Base-by-base conservation (phyloP, 2,888 invertebrate genomes). In the Dascillus cervinus region DNA sequence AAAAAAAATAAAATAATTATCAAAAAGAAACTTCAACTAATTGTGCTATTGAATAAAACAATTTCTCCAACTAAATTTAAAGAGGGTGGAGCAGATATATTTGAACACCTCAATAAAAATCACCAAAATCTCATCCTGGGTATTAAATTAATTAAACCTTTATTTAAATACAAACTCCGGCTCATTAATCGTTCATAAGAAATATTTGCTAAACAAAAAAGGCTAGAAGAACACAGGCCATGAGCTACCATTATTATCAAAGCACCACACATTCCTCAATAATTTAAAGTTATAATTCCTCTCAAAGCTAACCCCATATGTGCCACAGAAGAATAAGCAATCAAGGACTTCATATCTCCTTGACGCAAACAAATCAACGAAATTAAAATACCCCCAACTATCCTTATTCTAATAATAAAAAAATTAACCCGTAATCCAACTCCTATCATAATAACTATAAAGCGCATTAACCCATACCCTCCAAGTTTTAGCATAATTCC, bases 311-410 rank as follows among this genome's bases (percentile, higher is more conserved):
- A 50, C 4, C 75, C 70, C 64, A 82, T 82, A 69, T 83, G 82
- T 46, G 73, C 71, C 0, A 82, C 75, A 19, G 82, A 82, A 45
- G 79, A 81, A 69, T 81, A 81, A 59, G 82, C 82, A 71, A 82
- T 76, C 67, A 82, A 71, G 43, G 75, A 68, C 50, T 82, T 82
- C 61, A 82, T 68, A 72, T 82, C 82, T 30, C 69, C 65, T 58
- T 81, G 77, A 43, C 71, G 72, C 58, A 81, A 67, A 75, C 79
- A 80, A 46, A 79, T 66, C 52, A 81, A 65, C 13, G 77, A 74
- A 44, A 78, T 67, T 58, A 72, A 67, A 49, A 77, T 53, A 0
- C 74, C 73, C 0, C 78, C 77, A 3, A 75, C 35, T 62, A 77
- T 67, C 23, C 71, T 69, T 64, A 75, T 62, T 45, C 60, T 55